A percentile compares a stretch with the other conserved stretches of the same genome.
These are phyloP conservation scores for Silurus lanzhouensis DNA, from an alignment of 2,797 vertebrate species.

Conservation along the genomic window DNA sequence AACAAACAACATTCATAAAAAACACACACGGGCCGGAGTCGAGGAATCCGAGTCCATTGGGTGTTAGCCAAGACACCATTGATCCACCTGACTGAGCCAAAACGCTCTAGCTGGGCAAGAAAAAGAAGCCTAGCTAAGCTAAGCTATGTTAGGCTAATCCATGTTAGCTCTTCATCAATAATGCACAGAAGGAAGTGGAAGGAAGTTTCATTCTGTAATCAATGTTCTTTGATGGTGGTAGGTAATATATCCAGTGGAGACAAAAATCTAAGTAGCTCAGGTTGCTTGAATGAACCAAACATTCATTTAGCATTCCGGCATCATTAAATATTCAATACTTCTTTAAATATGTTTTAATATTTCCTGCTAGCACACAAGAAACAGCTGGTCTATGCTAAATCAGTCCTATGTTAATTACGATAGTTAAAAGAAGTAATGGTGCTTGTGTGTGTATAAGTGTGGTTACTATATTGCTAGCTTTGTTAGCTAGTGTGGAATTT, in stretches of 20 bases:
- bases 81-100: not conserved
- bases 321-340: constrained; percentile 19
- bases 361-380: not conserved
- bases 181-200: constrained; percentile 42
- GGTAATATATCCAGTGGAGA: constrained; percentile 28
- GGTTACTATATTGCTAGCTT: not conserved
- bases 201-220: constrained; percentile 27
- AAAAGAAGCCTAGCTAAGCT: constrained; percentile 3
- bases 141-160: constrained; percentile 8
- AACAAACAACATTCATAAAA: not conserved
- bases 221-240: constrained; percentile 28
- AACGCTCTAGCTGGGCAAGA: constrained; percentile 1
- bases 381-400: not conserved
- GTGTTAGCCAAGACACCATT: constrained; percentile 9
- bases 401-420: not conserved
- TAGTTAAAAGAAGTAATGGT: not conserved
- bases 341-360: constrained; percentile 2
- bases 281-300: constrained; percentile 26
- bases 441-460: not conserved
- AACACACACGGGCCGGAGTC: not conserved
- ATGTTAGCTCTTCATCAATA: constrained; percentile 35
- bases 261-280: constrained; percentile 26
- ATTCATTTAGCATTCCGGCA: constrained; percentile 1
- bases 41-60: constrained; percentile 9
- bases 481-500: not conserved